Evolutionary conservation across 2,888 invertebrate genomes (phyloP), one percentile per base, ranked within the genome.

Genomic region (Callyntrura guangdongensis): DNA sequence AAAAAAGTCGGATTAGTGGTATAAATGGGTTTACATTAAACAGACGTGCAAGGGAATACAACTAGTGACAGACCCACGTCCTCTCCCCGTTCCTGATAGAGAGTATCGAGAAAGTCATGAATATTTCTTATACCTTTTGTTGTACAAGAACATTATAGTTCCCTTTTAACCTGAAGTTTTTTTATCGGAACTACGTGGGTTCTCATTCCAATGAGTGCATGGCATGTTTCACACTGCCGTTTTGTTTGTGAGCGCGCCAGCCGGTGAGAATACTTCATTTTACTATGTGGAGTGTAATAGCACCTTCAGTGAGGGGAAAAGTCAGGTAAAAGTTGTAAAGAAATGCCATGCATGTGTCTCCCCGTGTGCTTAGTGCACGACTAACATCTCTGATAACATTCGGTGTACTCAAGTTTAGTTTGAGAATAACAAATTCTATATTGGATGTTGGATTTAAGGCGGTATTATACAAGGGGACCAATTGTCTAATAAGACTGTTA

Each of bases 151-250:
- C 74, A 36, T 59, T 3, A 9, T 36, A 36, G 36, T 6, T 36
- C 27, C 47, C 72, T 56, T 25, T 36, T 56, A 69, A 85, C 79
- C 82, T 36, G 36, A 82, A 83, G 56, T 88, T 89, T 89, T 89
- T 89, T 85, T 85, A 79, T 89, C 84, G 77, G 53, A 11, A 56
- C 59, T 45, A 77, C 79, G 85, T 85, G 69, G 85, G 56, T 85
- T 89, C 25, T 14, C 85, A 84, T 85, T 89, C 25, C 20, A 89
- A 84, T 89, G 85, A 79, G 45, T 45, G 22, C 72, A 67, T 85
- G 67, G 69, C 77, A 84, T 84, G 83, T 79, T 79, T 83, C 14
- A 20, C 22, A 14, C n/a, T 72, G 14, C 14, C 4, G 49, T 22
- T 47, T 22, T 47, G 17, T 47, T 36, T 67, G 14, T 1, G 25